Percentiles rank a stretch among this genome's conserved stretches.
phyloP scores from a whole-genome alignment of 2,797 vertebrate species.

The Rhyacichthys aspro region DNA sequence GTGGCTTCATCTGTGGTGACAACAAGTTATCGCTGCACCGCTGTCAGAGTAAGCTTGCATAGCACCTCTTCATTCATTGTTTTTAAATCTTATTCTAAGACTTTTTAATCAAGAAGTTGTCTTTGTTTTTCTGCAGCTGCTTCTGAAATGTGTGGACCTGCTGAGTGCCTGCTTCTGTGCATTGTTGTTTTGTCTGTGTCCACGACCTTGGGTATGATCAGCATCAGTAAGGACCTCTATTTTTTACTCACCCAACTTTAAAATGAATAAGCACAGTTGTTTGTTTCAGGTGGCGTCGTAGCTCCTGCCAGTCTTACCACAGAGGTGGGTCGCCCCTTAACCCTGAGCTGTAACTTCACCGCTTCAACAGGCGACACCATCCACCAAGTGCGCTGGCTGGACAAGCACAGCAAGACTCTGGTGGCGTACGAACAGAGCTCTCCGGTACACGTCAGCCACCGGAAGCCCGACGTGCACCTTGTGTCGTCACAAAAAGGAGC shows the following conservation, averaged over 20 bases:
- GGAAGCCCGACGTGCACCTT: conserved; percentile 53
- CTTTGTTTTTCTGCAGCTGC: too few relatives aligned
- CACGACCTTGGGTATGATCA: conserved; percentile 52
- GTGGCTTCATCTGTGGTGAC: conserved; percentile 42
- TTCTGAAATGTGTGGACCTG: conserved; percentile 70
- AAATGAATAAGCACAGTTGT: neutral
- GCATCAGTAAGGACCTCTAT: too few relatives aligned
- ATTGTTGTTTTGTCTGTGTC: conserved; percentile 35
- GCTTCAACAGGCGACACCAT: conserved; percentile 26
- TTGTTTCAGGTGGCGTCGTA: conserved; percentile 60
- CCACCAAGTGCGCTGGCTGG: conserved; percentile 76
- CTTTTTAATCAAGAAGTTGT: neutral
- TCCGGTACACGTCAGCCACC: conserved; percentile 31
- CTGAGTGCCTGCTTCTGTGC: conserved; percentile 65
- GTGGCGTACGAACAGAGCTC: conserved; percentile 59
- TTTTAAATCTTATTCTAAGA: neutral
- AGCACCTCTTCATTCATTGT: neutral
- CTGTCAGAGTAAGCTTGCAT: conserved; percentile 24
- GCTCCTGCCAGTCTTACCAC: conserved; percentile 46
- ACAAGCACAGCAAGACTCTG: conserved; percentile 38
- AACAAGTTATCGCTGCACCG: conserved; percentile 26
- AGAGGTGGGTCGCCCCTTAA: conserved; percentile 53
- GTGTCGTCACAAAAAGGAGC: conserved; percentile 18
- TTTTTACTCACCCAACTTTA: too few relatives aligned
- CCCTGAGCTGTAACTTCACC: conserved; percentile 74